A percentile compares a stretch with the other conserved stretches of the same genome.
phyloP scores from a whole-genome alignment of 1,140 invertebrate genomes.

The Copidosoma floridanum region DNA sequence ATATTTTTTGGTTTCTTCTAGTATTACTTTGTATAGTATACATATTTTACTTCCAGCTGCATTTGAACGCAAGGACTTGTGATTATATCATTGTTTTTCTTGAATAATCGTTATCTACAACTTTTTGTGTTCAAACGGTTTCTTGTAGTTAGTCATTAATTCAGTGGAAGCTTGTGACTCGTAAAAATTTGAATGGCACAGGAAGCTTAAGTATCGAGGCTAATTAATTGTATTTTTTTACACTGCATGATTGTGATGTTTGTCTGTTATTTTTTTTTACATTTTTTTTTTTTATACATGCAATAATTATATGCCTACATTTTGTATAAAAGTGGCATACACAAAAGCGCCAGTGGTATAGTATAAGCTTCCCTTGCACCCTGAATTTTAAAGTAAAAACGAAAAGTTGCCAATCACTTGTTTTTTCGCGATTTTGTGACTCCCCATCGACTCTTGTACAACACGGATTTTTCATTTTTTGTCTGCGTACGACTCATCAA shows the following conservation, averaged over 20 bases:
- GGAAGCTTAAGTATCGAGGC: slow-evolving; percentile 19
- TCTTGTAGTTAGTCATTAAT: slow-evolving; percentile 20
- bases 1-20: neutral
- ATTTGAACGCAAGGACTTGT: too few species aligned
- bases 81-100: too few species aligned
- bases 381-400: too few species aligned
- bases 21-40: neutral
- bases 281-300: neutral
- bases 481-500: too few species aligned
- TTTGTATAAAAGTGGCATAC: neutral
- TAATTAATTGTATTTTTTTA: slow-evolving; percentile 12
- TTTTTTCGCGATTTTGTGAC: neutral
- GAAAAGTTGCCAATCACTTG: too few species aligned
- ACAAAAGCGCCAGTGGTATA: slow-evolving; percentile 13
- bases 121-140: neutral
- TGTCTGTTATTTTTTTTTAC: too few species aligned
- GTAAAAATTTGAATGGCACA: slow-evolving; percentile 21
- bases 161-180: slow-evolving; percentile 22
- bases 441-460: too few species aligned
- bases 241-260: slow-evolving; percentile 27
- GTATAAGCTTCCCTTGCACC: slow-evolving; percentile 24
- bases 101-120: too few species aligned
- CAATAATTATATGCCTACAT: neutral
- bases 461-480: too few species aligned
- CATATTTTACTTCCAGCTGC: neutral